These are phyloP conservation scores for Thaumatotibia leucotreta DNA, from an alignment of 1,140 invertebrate genomes.

Conservation along the genomic window DNA sequence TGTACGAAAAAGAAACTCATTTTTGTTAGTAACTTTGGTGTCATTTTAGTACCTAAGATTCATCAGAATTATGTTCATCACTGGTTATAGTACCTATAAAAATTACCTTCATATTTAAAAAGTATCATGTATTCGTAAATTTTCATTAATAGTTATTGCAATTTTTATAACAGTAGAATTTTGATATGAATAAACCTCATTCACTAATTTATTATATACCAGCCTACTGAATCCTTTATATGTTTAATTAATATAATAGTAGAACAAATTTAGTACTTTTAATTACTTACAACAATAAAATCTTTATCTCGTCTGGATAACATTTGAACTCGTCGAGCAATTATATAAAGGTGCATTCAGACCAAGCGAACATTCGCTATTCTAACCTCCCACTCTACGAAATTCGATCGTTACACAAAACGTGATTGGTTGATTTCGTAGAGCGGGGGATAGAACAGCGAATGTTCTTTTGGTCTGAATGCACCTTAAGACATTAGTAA, in stretches of 20 bases:
- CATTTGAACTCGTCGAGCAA: not conserved
- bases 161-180: not conserved
- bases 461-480: too few species aligned
- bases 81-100: too few species aligned
- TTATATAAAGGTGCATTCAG: too few species aligned
- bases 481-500: too few species aligned
- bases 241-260: not conserved
- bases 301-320: not conserved
- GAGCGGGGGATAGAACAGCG: too few species aligned
- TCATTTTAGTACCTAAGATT: not conserved
- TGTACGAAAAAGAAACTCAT: too few species aligned
- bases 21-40: not conserved
- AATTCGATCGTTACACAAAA: too few species aligned
- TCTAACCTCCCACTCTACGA: too few species aligned
- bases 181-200: not conserved
- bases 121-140: too few species aligned
- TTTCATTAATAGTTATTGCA: not conserved
- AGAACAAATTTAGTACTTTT: not conserved
- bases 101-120: too few species aligned
- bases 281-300: not conserved
- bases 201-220: not conserved
- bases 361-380: too few species aligned
- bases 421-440: too few species aligned
- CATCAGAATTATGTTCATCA: not conserved
- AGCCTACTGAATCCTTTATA: not conserved